A percentile compares a stretch with the other conserved stretches of the same genome.
phyloP scores from a whole-genome alignment of 2,113 vertebrate genomes.

The Athene cunicularia region DNA sequence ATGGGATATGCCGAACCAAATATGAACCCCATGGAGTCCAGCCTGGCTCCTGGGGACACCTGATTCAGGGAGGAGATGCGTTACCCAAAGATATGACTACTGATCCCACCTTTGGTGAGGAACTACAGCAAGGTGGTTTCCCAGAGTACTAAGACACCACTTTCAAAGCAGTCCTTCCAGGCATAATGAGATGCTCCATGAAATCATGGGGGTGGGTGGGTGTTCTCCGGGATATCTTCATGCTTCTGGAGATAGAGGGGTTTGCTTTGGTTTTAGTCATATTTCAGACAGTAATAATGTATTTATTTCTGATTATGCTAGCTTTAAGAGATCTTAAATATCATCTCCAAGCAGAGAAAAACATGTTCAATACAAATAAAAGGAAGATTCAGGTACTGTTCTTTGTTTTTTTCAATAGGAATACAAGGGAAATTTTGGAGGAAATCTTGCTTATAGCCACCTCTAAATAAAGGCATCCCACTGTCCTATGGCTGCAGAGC shows the following conservation, averaged over 20 bases:
- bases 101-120: neutral
- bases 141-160: neutral
- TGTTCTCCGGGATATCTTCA: neutral
- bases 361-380: neutral
- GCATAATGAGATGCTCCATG: neutral
- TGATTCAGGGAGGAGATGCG: accelerated
- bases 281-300: neutral
- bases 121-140: neutral
- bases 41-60: neutral
- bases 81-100: neutral
- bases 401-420: neutral
- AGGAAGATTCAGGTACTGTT: neutral
- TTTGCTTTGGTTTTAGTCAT: neutral
- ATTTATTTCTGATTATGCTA: neutral
- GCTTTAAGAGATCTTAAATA: neutral
- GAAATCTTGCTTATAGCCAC: neutral
- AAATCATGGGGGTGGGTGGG: neutral
- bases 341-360: neutral
- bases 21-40: neutral
- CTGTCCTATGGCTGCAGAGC: neutral
- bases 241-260: neutral
- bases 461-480: neutral
- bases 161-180: neutral
- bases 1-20: neutral
- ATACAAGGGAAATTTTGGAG: neutral